Percentiles rank a stretch among this genome's conserved stretches.
Evolutionary conservation across 2,888 invertebrate genomes (phyloP).

Genomic region (Odontocolon sp.): DNA sequence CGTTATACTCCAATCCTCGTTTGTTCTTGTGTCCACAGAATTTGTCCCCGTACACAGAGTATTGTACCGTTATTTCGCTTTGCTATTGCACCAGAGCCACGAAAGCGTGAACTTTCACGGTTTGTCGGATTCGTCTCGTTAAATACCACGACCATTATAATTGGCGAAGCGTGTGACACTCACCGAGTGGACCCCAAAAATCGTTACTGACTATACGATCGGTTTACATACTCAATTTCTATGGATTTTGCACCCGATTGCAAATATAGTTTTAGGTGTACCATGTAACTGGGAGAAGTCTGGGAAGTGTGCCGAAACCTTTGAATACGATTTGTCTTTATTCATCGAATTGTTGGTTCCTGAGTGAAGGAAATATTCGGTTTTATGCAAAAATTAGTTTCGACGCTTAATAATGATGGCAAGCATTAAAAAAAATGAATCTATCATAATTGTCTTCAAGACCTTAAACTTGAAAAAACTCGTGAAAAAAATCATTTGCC

Average conservation of each 20-base stretch:
- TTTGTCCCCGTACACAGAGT: neutral
- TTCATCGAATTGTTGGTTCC: neutral
- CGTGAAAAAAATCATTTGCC: neutral
- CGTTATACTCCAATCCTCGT: slow-evolving; percentile 16
- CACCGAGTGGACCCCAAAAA: slow-evolving; percentile 2
- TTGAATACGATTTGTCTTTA: neutral
- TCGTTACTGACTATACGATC: neutral
- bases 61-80: slow-evolving; percentile 4
- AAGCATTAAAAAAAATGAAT: no score
- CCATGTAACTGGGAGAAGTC: neutral
- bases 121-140: slow-evolving; percentile 32
- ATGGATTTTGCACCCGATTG: neutral
- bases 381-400: neutral
- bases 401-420: neutral
- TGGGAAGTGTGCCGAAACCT: neutral
- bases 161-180: slow-evolving; percentile 26
- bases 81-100: slow-evolving; percentile 6
- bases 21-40: neutral
- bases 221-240: slow-evolving; percentile 13
- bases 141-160: slow-evolving; percentile 41
- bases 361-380: neutral
- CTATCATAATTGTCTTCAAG: no score
- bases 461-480: neutral
- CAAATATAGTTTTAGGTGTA: neutral
- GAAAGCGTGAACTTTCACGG: slow-evolving; percentile 43